Evolutionary conservation across 2,113 vertebrate species (phyloP).

Genomic region (Jacana jacana): DNA sequence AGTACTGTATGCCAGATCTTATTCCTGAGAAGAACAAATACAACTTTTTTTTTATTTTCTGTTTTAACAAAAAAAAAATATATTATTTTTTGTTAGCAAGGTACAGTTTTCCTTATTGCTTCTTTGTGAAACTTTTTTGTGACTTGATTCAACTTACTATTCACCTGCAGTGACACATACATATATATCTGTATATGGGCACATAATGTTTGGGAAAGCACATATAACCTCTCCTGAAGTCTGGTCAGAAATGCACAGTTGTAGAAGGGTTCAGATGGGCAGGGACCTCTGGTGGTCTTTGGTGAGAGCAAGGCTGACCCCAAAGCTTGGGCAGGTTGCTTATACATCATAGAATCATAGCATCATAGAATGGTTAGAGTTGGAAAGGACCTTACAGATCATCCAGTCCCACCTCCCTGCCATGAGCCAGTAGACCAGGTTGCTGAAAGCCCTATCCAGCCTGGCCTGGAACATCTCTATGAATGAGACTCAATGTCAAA

Average conservation of each 20-base stretch:
- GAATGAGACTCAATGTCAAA: not conserved
- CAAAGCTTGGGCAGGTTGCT: not conserved
- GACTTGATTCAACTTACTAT: not conserved
- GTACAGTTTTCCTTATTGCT: not conserved
- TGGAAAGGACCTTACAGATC: not conserved
- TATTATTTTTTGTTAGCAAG: not conserved
- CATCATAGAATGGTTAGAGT: not conserved
- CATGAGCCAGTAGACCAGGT: not conserved
- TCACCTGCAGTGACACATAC: not conserved
- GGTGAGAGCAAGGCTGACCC: not conserved
- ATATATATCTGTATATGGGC: not conserved
- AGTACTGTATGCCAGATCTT: slow-evolving; percentile 13
- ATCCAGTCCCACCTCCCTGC: not conserved
- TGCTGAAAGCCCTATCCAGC: not conserved
- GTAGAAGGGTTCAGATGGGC: not conserved
- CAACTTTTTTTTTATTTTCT: not conserved
- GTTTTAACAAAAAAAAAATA: not conserved
- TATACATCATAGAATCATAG: not conserved
- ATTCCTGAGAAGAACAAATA: slow-evolving; percentile 1
- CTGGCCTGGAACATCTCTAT: not conserved
- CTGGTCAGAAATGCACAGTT: not conserved
- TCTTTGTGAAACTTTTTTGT: not conserved
- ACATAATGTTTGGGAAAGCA: not conserved
- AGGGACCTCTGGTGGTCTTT: not conserved
- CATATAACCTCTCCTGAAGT: not conserved